Conservation (phyloP, 1,140 invertebrate species). For the Phymorhynchus buccinoides region DNA sequence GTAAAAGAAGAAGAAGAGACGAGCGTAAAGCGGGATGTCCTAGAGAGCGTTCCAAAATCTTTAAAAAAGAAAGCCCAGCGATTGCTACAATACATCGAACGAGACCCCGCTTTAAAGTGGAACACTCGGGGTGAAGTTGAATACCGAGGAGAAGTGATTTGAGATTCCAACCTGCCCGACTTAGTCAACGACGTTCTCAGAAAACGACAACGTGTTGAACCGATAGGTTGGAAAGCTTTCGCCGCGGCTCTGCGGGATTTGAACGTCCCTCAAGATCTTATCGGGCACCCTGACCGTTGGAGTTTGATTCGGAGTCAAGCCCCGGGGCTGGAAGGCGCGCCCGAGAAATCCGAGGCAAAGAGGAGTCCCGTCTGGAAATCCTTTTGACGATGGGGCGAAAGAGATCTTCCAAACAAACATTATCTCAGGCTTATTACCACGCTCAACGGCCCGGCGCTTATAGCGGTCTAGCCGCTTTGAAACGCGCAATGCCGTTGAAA, state of each 20-base stretch:
- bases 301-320: not conserved
- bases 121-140: constrained; percentile 15
- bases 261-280: constrained; percentile 18
- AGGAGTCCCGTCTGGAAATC: not conserved
- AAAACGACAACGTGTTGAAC: constrained; percentile 4
- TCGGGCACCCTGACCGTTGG: constrained; percentile 22
- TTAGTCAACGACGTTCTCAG: constrained; percentile 11
- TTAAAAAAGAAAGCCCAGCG: constrained; percentile 28
- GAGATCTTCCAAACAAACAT: too few relatives aligned
- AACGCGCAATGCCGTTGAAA: not conserved
- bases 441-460: constrained; percentile 9
- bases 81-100: constrained; percentile 7
- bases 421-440: constrained; percentile 6
- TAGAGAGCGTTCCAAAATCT: constrained; percentile 27
- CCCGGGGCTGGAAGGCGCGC: too few relatives aligned
- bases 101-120: not conserved
- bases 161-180: constrained; percentile 30
- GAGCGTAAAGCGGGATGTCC: not conserved
- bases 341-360: too few relatives aligned
- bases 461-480: not conserved
- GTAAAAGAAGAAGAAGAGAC: not conserved
- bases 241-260: not conserved
- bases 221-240: not conserved
- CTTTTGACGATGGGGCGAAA: too few relatives aligned
- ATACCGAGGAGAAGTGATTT: not conserved